These are phyloP conservation scores for Platyrinchus mystaceus DNA, from an alignment of 2,797 vertebrate genomes.

Conservation along the genomic window DNA sequence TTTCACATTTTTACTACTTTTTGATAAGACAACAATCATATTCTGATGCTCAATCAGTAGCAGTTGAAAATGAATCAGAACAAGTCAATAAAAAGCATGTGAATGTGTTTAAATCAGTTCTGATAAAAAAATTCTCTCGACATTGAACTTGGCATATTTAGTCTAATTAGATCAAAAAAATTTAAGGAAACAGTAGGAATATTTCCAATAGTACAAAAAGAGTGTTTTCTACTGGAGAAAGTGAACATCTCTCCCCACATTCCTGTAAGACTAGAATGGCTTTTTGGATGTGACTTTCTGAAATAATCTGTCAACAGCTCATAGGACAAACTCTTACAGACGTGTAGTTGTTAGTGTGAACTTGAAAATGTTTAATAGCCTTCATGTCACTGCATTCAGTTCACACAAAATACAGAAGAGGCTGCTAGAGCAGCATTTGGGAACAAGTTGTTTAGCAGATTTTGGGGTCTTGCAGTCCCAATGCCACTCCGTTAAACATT, in stretches of 20 bases:
- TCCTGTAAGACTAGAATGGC: neutral
- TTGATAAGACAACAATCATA: neutral
- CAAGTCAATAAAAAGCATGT: neutral
- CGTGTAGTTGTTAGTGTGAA: neutral
- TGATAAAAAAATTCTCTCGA: neutral
- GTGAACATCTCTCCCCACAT: neutral
- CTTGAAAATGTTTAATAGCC: neutral
- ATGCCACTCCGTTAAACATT: neutral
- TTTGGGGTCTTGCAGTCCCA: neutral
- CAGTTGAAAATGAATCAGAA: neutral
- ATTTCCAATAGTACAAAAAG: neutral
- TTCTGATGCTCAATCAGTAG: neutral
- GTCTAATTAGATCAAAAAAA: neutral
- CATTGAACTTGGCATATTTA: neutral
- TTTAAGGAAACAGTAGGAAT: neutral
- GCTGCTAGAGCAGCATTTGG: neutral
- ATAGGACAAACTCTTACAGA: neutral
- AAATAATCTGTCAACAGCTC: neutral
- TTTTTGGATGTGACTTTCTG: neutral
- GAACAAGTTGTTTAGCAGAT: neutral
- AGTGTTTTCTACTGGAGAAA: neutral
- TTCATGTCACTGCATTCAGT: neutral
- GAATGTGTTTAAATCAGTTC: neutral
- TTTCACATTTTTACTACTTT: neutral
- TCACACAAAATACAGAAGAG: neutral